Conservation (phyloP, 2,797 vertebrate genomes). For the Neopelma chrysocephalum region DNA sequence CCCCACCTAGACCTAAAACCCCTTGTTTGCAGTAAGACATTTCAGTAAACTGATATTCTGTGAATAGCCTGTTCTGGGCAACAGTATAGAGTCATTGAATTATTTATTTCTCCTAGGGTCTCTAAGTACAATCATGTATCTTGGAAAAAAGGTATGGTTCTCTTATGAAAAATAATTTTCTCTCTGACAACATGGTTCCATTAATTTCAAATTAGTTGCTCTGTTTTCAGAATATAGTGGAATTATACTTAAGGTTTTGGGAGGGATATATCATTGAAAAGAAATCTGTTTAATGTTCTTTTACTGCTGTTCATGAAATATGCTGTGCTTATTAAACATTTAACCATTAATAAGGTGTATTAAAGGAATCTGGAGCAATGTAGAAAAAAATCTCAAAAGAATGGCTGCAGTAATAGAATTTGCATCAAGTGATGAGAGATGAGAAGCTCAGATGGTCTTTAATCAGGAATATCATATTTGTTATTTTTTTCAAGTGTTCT, state of each 20-base stretch:
- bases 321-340: background rate
- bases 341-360: background rate
- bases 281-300: background rate
- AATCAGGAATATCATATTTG: background rate
- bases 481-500: background rate
- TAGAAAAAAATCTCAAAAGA: background rate
- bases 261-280: background rate
- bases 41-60: background rate
- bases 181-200: background rate
- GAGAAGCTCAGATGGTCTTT: background rate
- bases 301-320: background rate
- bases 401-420: background rate
- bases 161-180: background rate
- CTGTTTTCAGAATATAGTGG: background rate
- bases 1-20: accelerated
- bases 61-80: background rate
- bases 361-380: background rate
- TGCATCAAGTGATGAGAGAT: background rate
- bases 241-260: background rate
- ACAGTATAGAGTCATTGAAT: background rate
- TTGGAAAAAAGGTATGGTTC: background rate
- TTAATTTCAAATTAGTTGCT: background rate
- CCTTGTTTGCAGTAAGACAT: background rate
- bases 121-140: background rate
- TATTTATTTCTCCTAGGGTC: background rate